Conservation (phyloP, 1,140 invertebrate species). For the Drosophila serrata region DNA sequence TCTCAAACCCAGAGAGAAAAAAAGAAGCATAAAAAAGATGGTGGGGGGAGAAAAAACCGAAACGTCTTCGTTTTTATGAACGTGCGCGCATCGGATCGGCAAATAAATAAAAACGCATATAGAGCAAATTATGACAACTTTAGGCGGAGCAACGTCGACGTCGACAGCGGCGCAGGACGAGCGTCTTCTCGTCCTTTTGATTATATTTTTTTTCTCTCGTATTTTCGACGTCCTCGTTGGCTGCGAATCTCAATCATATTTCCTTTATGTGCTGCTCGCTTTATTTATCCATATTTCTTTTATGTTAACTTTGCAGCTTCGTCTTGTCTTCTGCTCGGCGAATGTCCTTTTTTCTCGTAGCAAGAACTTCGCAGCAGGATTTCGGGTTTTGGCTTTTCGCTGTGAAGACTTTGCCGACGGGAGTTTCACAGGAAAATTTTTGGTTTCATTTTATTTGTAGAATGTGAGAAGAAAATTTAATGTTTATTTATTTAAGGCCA, state of each 20-base stretch:
- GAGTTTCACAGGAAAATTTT: neutral
- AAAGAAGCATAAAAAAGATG: constrained; percentile 13
- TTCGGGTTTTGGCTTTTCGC: neutral
- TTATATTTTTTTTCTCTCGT: constrained; percentile 29
- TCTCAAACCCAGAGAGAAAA: constrained; percentile 1
- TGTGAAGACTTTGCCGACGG: constrained; percentile 58
- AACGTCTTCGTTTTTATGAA: constrained; percentile 62
- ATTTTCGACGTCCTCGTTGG: constrained; percentile 48
- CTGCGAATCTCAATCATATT: constrained; percentile 72
- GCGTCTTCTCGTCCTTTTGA: constrained; percentile 1
- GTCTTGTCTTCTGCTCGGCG: constrained; percentile 8
- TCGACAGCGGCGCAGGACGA: constrained; percentile 31
- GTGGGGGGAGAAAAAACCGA: constrained; percentile 12
- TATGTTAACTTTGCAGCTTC: constrained; percentile 36
- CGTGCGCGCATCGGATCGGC: constrained; percentile 63
- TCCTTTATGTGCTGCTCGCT: constrained; percentile 51
- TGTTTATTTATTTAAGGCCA: too few species aligned
- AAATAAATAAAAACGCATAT: constrained; percentile 78
- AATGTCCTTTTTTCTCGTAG: constrained; percentile 56
- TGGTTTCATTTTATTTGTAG: neutral
- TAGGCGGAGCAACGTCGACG: constrained; percentile 78
- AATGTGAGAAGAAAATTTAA: neutral
- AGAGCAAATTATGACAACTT: constrained; percentile 84
- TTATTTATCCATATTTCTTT: constrained; percentile 76
- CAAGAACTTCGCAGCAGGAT: constrained; percentile 15